phyloP scores from a whole-genome alignment of 2,113 vertebrate species.

The Nothobranchius kuhntae region DNA sequence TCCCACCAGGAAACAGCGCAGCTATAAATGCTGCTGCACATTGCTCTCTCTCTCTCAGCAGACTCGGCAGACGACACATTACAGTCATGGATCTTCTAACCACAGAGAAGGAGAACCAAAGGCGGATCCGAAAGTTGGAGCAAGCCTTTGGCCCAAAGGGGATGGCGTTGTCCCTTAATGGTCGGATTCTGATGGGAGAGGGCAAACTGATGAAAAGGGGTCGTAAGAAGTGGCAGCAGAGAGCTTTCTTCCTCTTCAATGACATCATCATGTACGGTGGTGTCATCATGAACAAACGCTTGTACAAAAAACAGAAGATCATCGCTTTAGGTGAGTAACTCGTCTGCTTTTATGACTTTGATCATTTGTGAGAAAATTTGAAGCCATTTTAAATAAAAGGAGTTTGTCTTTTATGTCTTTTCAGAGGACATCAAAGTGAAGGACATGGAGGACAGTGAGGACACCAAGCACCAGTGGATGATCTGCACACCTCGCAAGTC shows the following conservation, averaged over 20 bases:
- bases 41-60: not conserved
- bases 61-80: not conserved
- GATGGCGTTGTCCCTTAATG: constrained; percentile 72
- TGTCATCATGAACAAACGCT: constrained; percentile 82
- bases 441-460: constrained; percentile 77
- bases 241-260: constrained; percentile 91
- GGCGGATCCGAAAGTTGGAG: constrained; percentile 71
- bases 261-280: constrained; percentile 90
- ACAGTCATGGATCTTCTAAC: constrained; percentile 76
- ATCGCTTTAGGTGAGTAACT: constrained; percentile 77
- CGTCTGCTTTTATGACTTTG: not conserved
- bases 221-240: constrained; percentile 83
- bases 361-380: not conserved
- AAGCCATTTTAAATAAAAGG: too few relatives aligned
- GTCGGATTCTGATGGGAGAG: constrained; percentile 87
- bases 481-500: constrained; percentile 89
- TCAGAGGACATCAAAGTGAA: constrained; percentile 84
- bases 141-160: constrained; percentile 82
- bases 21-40: not conserved
- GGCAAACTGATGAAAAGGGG: constrained; percentile 87
- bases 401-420: constrained; percentile 1
- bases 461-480: constrained; percentile 89
- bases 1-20: not conserved
- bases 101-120: constrained; percentile 59
- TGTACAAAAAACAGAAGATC: constrained; percentile 85